phyloP scores from a whole-genome alignment of 2,113 vertebrate species.

The Toxotes chatareus region DNA sequence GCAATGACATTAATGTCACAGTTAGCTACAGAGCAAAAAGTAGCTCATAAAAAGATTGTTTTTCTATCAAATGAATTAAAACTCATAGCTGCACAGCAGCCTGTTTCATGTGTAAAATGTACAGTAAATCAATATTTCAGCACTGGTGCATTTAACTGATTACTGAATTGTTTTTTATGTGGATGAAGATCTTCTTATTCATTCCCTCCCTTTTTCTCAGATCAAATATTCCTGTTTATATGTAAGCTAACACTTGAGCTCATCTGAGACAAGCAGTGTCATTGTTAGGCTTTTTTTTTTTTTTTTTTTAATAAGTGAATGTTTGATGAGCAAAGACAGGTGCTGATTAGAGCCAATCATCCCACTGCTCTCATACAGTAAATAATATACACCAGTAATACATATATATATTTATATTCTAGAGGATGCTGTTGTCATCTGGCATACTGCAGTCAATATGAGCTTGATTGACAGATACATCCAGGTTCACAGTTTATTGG shows the following conservation, averaged over 20 bases:
- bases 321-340: constrained; percentile 81
- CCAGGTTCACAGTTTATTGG: constrained; percentile 96
- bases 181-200: neutral
- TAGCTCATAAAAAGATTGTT: constrained; percentile 18
- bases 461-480: constrained; percentile 93
- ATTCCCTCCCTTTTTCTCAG: neutral
- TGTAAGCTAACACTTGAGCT: neutral
- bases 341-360: constrained; percentile 88
- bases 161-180: constrained; percentile 29
- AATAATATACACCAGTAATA: constrained; percentile 36
- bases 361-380: constrained; percentile 68
- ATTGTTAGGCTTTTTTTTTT: neutral
- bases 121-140: constrained; percentile 65
- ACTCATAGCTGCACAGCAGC: neutral
- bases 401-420: constrained; percentile 66
- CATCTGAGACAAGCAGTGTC: neutral
- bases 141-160: constrained; percentile 40
- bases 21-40: constrained; percentile 21
- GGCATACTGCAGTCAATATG: constrained; percentile 88
- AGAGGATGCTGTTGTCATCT: constrained; percentile 87
- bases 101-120: neutral
- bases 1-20: constrained; percentile 54
- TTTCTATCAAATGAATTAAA: constrained; percentile 39
- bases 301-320: neutral
- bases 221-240: neutral